Base-by-base conservation (phyloP, 2,797 vertebrate species). In the Malurus splendens region DNA sequence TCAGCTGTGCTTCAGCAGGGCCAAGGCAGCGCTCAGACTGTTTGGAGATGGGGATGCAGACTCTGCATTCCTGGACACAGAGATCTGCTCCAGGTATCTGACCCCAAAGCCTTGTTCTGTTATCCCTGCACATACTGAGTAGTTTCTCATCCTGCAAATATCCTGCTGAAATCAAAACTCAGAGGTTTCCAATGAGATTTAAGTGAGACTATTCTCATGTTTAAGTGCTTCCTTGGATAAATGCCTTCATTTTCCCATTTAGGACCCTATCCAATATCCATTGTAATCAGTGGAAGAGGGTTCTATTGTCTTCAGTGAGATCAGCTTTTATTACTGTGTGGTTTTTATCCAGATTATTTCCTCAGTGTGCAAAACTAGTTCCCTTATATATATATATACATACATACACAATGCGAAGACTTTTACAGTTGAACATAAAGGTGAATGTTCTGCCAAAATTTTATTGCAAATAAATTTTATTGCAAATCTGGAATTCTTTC, bases 141-240 rank as follows among this genome's bases (percentile, higher is more conserved):
- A 4, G 2, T 47, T 39, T 51, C 39, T 80, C 65, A 57, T 10
- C 10, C 65, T 77, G 51, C 32, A 68, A 85, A 28, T 19, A 71
- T 39, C 32, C 39, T 47, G 11, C 27, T 84, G 72, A 72, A 87
- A 85, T 50, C 33, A 75, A 72, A 80, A 56, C 47, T 30, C 64
- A 88, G 51, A 80, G 36, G 47, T 74, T 88, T 86, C 67, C 51
- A 65, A 33, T 12, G n/a, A 82, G 27, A 64, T 79, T 81, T 66
- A 56, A 62, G 45, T 60, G 47, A 71, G 13, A 56, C 22, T 60
- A 7, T 73, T 78, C 24, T 74, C 17, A 22, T 60, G 41, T 72
- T 88, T 87, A 91, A 93, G 81, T 85, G 68, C 57, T 68, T 71
- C 72, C 24, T 75, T 90, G 68, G 79, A 85, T 75, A 54, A 80